Evolutionary conservation across 2,113 vertebrate species (phyloP).

Genomic region (Ranitomeya variabilis): DNA sequence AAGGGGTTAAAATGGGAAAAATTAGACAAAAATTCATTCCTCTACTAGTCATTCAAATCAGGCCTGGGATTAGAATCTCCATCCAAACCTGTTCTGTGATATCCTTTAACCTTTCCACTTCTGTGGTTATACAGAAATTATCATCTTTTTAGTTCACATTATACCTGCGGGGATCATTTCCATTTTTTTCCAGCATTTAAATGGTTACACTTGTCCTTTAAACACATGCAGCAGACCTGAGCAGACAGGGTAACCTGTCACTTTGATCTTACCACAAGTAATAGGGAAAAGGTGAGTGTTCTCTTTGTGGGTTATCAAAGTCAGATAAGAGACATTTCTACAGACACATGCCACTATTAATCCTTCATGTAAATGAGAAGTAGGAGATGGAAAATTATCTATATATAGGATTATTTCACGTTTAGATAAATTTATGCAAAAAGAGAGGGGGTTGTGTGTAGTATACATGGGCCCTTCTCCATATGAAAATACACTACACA

Average conservation of each 20-base stretch:
- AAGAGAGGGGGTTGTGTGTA: too few species aligned
- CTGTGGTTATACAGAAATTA: neutral
- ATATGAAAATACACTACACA: too few species aligned
- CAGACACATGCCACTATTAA: neutral
- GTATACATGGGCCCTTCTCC: too few species aligned
- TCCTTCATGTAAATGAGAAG: neutral
- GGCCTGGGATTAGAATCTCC: too few species aligned
- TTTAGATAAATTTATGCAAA: too few species aligned
- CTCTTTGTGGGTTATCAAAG: constrained; percentile 7
- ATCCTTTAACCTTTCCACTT: neutral
- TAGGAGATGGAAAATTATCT: neutral
- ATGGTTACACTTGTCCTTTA: neutral
- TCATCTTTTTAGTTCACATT: neutral
- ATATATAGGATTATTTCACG: too few species aligned
- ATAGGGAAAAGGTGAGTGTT: constrained; percentile 2
- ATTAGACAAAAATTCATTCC: too few species aligned
- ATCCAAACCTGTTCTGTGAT: too few species aligned
- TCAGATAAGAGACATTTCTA: constrained; percentile 16
- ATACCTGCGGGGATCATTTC: neutral
- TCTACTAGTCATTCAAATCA: too few species aligned
- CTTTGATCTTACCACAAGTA: neutral
- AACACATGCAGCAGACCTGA: too few species aligned
- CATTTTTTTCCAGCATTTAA: neutral
- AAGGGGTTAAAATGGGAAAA: too few species aligned
- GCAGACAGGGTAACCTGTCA: neutral